Evolutionary conservation across 2,888 invertebrate species (phyloP), one percentile per base, ranked within the genome.

Genomic region (Pheosia tremula): DNA sequence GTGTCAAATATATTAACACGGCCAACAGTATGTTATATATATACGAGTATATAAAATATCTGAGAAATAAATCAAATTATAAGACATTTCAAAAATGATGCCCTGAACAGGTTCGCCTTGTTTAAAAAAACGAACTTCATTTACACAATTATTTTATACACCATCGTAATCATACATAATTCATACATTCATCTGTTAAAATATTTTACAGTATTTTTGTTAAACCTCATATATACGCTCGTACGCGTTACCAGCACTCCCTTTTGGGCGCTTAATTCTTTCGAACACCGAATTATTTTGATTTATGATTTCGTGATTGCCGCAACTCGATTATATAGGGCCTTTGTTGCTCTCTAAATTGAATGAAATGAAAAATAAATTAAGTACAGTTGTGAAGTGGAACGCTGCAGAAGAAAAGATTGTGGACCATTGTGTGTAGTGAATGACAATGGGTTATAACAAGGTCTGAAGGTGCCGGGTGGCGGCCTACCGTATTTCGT

Each of bases 301-400:
- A 93, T 93, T 93, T 92, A 92, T 92, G 71, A 87, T 87, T 86
- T 90, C 89, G 86, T 90, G 91, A 93, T 93, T 92, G 93, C 84
- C 86, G 84, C 90, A 91, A 92, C 84, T 92, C 89, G 91, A 91
- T 93, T 91, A 88, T 81, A 84, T 83, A 83, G 86, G 86, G 82
- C 82, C 84, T 84, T 87, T 82, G 82, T 82, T 82, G 83, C 79
- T 71, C 81, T 77, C 81, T 87, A 87, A 91, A 93, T 92, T 91
- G 90, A 90, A 88, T 88, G 86, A 86, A 91, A 89, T 89, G 87
- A 88, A 86, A 89, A 87, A 89, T 90, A 87, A 90, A 90, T 90
- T 87, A 84, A 84, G 82, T 76, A 75, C 80, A 83, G 79, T 81
- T 81, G 75, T 84, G 78, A 84, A 82, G 74, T 82, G 78, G 75